Conservation (phyloP, 2,113 vertebrate genomes). For the Rafetus swinhoei region DNA sequence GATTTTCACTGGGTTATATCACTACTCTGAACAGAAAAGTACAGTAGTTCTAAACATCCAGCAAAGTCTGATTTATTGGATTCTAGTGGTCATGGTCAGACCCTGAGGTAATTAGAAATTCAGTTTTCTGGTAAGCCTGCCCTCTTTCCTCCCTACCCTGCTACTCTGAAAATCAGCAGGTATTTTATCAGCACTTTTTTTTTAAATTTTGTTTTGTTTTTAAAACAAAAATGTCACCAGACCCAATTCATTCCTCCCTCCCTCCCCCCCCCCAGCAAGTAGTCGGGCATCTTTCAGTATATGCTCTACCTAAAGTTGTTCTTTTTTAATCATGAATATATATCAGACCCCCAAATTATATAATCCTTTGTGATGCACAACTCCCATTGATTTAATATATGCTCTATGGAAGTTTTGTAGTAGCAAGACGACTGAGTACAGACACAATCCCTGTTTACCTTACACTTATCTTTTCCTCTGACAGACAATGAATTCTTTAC, state of each 20-base stretch:
- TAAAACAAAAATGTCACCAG: slow-evolving; percentile 1
- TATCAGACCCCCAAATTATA: background rate
- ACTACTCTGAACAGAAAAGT: background rate
- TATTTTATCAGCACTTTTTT: background rate
- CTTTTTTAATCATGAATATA: background rate
- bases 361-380: background rate
- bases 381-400: background rate
- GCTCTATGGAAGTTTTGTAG: background rate
- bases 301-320: background rate
- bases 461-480: background rate
- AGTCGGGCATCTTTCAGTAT: background rate
- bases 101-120: background rate
- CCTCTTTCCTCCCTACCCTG: background rate
- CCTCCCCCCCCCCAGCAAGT: background rate
- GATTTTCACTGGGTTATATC: background rate
- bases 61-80: background rate
- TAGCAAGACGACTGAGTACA: background rate
- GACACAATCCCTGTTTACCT: background rate
- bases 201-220: background rate
- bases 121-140: background rate
- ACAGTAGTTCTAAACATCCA: background rate
- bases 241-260: background rate
- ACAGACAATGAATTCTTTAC: background rate
- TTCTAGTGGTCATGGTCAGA: background rate
- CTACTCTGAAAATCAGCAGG: background rate